These are phyloP conservation scores for Oscheius onirici DNA, from an alignment of 2,888 invertebrate genomes.

Conservation along the genomic window DNA sequence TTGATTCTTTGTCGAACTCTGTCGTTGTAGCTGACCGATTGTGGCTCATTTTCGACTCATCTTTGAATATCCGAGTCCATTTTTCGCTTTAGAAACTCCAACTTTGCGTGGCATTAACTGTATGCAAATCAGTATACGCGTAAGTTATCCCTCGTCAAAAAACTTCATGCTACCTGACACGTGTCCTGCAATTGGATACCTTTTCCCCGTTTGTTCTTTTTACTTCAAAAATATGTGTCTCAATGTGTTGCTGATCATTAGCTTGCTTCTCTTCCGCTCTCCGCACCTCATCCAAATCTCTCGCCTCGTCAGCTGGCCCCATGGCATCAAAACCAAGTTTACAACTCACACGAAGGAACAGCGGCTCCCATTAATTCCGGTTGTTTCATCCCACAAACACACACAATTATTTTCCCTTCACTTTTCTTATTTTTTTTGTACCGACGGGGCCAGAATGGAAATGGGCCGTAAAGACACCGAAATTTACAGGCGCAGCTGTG, in stretches of 20 bases:
- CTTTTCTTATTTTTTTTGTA: background rate
- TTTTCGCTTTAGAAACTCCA: too few relatives aligned
- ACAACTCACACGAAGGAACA: conserved; percentile 19
- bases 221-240: background rate
- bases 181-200: background rate
- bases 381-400: background rate
- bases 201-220: background rate
- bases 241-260: background rate
- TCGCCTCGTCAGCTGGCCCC: conserved; percentile 16
- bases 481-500: conserved; percentile 31
- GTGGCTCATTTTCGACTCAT: background rate
- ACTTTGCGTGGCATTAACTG: too few relatives aligned
- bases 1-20: too few relatives aligned
- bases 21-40: too few relatives aligned
- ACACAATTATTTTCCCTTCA: background rate
- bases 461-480: conserved; percentile 30
- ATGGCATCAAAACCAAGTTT: conserved; percentile 31
- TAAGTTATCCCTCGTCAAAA: background rate
- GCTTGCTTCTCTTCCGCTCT: conserved; percentile 1
- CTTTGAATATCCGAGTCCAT: too few relatives aligned
- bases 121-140: too few relatives aligned
- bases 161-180: background rate
- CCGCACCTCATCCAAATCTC: background rate
- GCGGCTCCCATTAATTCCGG: conserved; percentile 16
- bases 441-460: conserved; percentile 4